Conservation (phyloP, 2,113 vertebrate species). For the Lamprotornis superbus region DNA sequence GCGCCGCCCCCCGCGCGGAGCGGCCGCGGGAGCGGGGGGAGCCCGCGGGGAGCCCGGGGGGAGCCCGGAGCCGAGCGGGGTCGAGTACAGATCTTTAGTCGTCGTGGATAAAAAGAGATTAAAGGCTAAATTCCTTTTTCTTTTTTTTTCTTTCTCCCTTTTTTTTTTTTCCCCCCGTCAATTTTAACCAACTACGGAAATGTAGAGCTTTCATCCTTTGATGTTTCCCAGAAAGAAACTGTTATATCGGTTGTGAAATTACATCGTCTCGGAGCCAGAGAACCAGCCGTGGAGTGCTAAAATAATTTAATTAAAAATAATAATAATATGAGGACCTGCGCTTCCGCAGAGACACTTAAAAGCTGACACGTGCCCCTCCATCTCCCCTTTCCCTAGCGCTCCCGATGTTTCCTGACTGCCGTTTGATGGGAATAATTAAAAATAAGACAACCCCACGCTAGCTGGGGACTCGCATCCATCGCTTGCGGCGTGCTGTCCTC, state of each 20-base stretch:
- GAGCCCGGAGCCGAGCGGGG: slow-evolving; percentile 49
- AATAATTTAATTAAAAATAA: slow-evolving; percentile 78
- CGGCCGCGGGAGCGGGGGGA: slow-evolving; percentile 38
- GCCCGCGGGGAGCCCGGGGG: not conserved
- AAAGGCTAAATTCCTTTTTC: slow-evolving; percentile 69
- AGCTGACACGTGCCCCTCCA: slow-evolving; percentile 52
- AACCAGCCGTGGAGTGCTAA: slow-evolving; percentile 49
- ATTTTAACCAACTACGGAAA: slow-evolving; percentile 75
- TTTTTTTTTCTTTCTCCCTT: not conserved
- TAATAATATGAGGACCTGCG: slow-evolving; percentile 48
- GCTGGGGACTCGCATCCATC: not conserved
- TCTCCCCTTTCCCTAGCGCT: slow-evolving; percentile 34
- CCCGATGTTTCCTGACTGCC: slow-evolving; percentile 28
- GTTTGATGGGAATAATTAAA: slow-evolving; percentile 52
- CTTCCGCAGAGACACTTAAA: slow-evolving; percentile 66
- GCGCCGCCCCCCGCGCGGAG: slow-evolving; percentile 59
- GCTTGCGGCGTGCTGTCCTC: not conserved
- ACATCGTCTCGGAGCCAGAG: slow-evolving; percentile 63
- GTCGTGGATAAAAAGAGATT: slow-evolving; percentile 75
- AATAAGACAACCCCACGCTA: slow-evolving; percentile 19
- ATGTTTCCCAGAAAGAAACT: slow-evolving; percentile 73
- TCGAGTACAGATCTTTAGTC: slow-evolving; percentile 75
- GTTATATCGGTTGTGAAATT: slow-evolving; percentile 67
- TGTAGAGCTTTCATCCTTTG: slow-evolving; percentile 73
- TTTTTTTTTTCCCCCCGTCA: not conserved